These are phyloP conservation scores for Mionectes macconnelli DNA, from an alignment of 2,113 vertebrate species.

Conservation along the genomic window DNA sequence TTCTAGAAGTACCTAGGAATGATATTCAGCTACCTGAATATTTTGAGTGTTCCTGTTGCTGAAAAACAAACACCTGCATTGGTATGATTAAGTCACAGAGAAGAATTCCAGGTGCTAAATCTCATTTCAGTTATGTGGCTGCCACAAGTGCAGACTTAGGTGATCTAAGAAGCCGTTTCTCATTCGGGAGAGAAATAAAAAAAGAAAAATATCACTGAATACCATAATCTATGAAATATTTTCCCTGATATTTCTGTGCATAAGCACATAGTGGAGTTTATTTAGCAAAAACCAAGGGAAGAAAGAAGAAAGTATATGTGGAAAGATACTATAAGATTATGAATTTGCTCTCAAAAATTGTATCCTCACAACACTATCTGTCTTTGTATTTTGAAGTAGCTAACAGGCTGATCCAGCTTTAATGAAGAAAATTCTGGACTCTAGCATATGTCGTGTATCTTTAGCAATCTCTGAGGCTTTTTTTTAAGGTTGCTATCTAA, in stretches of 20 bases:
- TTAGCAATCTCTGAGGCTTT: background rate
- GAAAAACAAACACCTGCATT: background rate
- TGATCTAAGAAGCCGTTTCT: background rate
- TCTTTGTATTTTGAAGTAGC: background rate
- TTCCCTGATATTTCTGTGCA: background rate
- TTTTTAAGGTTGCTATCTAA: background rate
- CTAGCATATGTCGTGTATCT: background rate
- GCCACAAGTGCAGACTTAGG: background rate
- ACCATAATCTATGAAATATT: background rate
- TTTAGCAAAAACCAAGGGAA: background rate
- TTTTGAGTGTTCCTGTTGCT: background rate
- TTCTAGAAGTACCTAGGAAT: background rate
- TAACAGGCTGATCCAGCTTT: background rate
- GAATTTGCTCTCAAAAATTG: background rate
- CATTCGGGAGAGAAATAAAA: background rate
- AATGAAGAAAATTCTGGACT: background rate
- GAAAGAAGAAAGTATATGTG: background rate
- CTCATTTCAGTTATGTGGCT: background rate
- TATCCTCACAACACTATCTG: background rate
- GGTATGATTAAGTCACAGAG: background rate
- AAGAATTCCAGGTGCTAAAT: background rate
- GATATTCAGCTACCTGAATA: background rate
- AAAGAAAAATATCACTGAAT: background rate
- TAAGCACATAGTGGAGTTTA: background rate
- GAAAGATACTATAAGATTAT: background rate